Evolutionary conservation across 1,140 invertebrate genomes (phyloP), one percentile per base, ranked within the genome.

Genomic region (Cotesia chilonis): DNA sequence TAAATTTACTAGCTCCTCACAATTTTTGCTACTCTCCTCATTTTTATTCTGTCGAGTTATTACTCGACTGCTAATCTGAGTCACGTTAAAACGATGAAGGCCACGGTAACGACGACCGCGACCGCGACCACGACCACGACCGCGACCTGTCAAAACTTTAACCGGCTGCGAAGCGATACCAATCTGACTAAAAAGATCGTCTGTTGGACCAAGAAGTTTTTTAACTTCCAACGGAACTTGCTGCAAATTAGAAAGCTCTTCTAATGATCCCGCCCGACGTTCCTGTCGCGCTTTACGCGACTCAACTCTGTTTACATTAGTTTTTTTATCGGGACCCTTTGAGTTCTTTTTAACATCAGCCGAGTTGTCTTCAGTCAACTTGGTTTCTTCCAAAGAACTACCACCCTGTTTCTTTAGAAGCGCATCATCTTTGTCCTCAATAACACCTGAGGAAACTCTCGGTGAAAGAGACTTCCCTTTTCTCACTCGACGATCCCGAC

Each of bases 141-240:
- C 28, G 28, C 36, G 9, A 75, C 76, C 78, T 4, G 75, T 72
- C 0, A 64, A 37, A 7, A 57, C 36, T 2, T 74, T 54, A 1
- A 55, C 4, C 14, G 70, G 74, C 1, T 74, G 73, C 28, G 41
- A 4, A 12, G 66, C n/a, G 1, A 79, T 36, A 0, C 73, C 78
- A 28, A 79, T 41, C 17, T 75, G 77, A 2, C 61, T 73, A 9
- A 77, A 37, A 14, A 79, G 12, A 41, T 80, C 78, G 0, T 79
- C 79, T 12, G 75, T 76, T 17, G 67, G 68, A 10, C 64, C 68
- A 37, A 80, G 64, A 0, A 80, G 54, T 57, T 77, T 81, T 67
- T 80, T 80, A 14, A 80, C 80, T 59, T 81, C 80, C n/a, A 75
- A 73, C 0, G 79, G 76, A 0, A 80, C 72, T 14, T 73, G 66